Evolutionary conservation across 2,888 invertebrate genomes (phyloP), one percentile per base, ranked within the genome.

Genomic region (Osmoderma eremita): DNA sequence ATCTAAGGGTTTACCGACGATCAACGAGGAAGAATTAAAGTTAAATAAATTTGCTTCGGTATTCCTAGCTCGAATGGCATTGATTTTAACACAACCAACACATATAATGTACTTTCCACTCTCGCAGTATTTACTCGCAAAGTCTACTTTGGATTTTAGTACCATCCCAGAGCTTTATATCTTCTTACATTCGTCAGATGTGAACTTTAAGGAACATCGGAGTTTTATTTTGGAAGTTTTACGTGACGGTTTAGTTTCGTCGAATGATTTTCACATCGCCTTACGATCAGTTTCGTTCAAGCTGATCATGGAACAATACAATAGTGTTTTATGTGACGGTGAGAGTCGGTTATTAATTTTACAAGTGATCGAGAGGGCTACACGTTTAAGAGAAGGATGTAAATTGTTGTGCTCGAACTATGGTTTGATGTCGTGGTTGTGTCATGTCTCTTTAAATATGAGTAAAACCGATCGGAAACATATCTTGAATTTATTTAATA

Each of bases 131-230:
- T 72, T 82, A 18, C 76, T 77, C 0, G 89, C 92, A 1, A 95
- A 94, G 80, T 89, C 91, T 10, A 86, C 86, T 6, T 86, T 95
- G 13, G 90, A 95, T 77, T 83, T 95, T 13, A 86, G 87, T 12
- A 86, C 89, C 2, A 90, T 97, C n/a, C 97, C 97, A 0, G 96
- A 97, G 78, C 90, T 96, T 76, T 88, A 94, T 68, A 90, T 91
- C 61, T 87, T 96, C 39, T 91, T 96, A 77, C 91, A 93, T 78
- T 94, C 92, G 69, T 86, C 90, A 8, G 91, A 92, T 65, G 84
- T 92, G 0, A 87, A 91, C 73, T 85, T 88, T 63, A 85, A 86
- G 17, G 86, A 87, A 0, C 90, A 93, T 75, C 85, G 93, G 49
- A 82, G 85, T 22, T 97, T 96, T 89, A 90, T 95, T 38, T 82